Conservation (phyloP, 2,888 invertebrate species). For the Megamerina dolium region DNA sequence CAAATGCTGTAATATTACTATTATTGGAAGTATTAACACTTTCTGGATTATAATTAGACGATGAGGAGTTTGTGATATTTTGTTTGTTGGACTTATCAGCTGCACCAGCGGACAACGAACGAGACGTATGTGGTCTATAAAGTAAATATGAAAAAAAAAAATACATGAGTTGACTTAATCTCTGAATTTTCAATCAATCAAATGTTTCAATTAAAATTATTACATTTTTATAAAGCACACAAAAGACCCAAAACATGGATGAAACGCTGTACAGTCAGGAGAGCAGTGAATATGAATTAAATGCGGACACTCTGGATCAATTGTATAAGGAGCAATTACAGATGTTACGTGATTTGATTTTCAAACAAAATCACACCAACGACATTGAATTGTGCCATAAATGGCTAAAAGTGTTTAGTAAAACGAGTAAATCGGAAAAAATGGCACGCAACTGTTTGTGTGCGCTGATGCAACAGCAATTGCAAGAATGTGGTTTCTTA, state of each 20-base stretch:
- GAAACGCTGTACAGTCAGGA: conserved; percentile 14
- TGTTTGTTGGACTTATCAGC: conserved; percentile 34
- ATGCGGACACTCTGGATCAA: conserved; percentile 26
- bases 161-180: not conserved
- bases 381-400: conserved; percentile 29
- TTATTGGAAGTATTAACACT: conserved; percentile 12
- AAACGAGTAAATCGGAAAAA: conserved; percentile 28
- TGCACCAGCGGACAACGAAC: conserved; percentile 42
- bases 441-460: conserved; percentile 38
- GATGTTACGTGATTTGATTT: conserved; percentile 23
- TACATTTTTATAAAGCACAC: not conserved
- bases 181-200: not conserved
- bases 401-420: conserved; percentile 39
- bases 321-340: conserved; percentile 29
- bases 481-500: conserved; percentile 21
- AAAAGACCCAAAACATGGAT: conserved; percentile 5
- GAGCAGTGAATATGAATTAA: conserved; percentile 22
- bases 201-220: not conserved
- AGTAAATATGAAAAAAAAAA: no score
- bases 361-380: conserved; percentile 23
- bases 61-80: conserved; percentile 19
- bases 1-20: conserved; percentile 30
- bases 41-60: not conserved
- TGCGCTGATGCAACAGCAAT: conserved; percentile 35
- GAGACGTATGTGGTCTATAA: conserved; percentile 42